Evolutionary conservation across 2,797 vertebrate genomes (phyloP), one percentile per base, ranked within the genome.

Genomic region (Clarias laeviceps): DNA sequence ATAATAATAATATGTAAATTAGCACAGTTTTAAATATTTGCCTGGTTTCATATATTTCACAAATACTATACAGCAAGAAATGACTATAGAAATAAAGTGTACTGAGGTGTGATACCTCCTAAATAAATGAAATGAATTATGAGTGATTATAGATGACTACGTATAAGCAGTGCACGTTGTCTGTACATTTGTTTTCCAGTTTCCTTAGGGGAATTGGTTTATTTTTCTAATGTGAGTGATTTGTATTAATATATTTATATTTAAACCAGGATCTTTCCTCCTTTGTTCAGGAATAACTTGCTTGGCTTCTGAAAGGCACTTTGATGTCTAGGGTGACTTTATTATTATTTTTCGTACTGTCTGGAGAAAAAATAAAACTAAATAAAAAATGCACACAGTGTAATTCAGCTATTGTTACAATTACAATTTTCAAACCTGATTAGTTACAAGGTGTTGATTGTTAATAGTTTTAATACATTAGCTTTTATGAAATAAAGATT

Each of bases 301-400:
- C 27, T 54, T 56, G 45, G 8, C 45, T 54, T 74, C 45, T 54
- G n/a, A 54, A 24, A 73, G 14, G 14, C 70, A 50, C 40, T 73
- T 73, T 54, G 24, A 27, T 73, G 45, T 54, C 70, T 17, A 50
- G 5, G n/a, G 50, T 56, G 72, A 5, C 70, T 56, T 54, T 45
- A 56, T 74, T 29, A 74, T 74, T 74, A 29, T n/a, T 50, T 74
- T 76, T 77, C 20, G 57, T 77, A 3, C 9, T 29, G 57, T 77
- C 74, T 57, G 9, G 54, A 18, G 54, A 32, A 77, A 57, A 59
- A 34, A 59, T 29, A 22, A 14, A 9, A 57, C 18, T 77, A 6
- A 50, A 45, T 34, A 17, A 54, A 74, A 29, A 68, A 29, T 68
- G 5, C 32, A 61, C 56, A 78, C 56, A 61, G 11, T 37, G 20